Conservation (phyloP, 30 jellyfish, hydroid and myxozoan genomes). For the Hydractinia symbiolongicarpus region DNA sequence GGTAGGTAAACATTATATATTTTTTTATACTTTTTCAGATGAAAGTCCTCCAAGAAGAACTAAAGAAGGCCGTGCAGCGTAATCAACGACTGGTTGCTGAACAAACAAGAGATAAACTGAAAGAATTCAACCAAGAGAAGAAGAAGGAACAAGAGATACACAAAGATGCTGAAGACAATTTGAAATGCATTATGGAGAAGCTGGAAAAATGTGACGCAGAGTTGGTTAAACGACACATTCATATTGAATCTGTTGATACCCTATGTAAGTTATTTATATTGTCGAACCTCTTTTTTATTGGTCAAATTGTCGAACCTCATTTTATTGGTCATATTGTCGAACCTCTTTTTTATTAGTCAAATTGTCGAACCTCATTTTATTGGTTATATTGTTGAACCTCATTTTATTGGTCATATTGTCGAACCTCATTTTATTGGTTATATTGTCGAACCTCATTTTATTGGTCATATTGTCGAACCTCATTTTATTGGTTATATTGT, state of each 20-base stretch:
- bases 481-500: too few species aligned
- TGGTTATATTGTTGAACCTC: too few species aligned
- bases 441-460: too few species aligned
- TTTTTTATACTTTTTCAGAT: not conserved
- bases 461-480: too few species aligned
- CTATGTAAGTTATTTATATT: not conserved
- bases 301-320: too few species aligned
- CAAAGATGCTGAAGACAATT: not conserved
- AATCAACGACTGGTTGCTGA: not conserved
- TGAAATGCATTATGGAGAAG: not conserved
- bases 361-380: too few species aligned
- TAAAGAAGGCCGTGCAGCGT: not conserved
- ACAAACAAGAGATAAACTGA: not conserved
- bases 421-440: too few species aligned
- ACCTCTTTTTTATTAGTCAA: too few species aligned
- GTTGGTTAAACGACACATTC: not conserved
- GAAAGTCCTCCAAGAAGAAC: not conserved
- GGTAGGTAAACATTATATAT: not conserved
- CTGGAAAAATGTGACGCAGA: not conserved
- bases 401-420: too few species aligned
- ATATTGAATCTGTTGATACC: not conserved
- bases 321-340: too few species aligned
- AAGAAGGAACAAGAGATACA: slow-evolving; percentile 2
- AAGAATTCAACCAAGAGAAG: not conserved
- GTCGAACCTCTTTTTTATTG: too few species aligned